These are phyloP conservation scores for Cyclura pinguis DNA, from an alignment of 2,797 vertebrate genomes.

Conservation along the genomic window DNA sequence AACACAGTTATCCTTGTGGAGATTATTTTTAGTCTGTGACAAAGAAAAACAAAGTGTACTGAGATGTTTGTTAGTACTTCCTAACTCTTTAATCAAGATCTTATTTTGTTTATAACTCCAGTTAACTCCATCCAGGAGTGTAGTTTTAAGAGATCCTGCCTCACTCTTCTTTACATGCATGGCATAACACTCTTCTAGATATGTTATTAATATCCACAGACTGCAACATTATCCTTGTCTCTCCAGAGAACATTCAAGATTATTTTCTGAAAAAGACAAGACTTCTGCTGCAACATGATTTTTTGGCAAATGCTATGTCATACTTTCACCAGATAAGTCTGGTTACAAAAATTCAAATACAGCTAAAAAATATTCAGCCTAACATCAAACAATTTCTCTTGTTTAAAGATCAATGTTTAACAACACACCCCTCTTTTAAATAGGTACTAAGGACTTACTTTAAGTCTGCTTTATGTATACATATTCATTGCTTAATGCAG, in stretches of 20 bases:
- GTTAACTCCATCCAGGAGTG: constrained; percentile 22
- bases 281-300: constrained; percentile 42
- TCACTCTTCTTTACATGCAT: constrained; percentile 47
- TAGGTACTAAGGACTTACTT: neutral
- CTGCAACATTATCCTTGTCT: constrained; percentile 37
- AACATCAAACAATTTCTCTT: neutral
- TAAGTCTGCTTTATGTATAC: neutral
- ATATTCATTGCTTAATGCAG: neutral
- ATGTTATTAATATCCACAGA: constrained; percentile 44
- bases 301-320: constrained; percentile 13
- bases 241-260: fast-evolving
- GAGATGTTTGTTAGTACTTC: constrained; percentile 53
- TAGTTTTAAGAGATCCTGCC: constrained; percentile 50
- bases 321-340: neutral
- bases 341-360: neutral
- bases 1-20: too few species aligned
- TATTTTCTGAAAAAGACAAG: constrained; percentile 53
- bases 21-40: constrained; percentile 8
- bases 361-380: neutral
- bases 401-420: neutral
- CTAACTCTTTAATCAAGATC: constrained; percentile 70
- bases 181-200: constrained; percentile 31
- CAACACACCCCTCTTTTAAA: neutral
- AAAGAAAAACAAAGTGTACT: constrained; percentile 15
- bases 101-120: constrained; percentile 65